A percentile compares a stretch with the other conserved stretches of the same genome.
Evolutionary conservation across 2,113 vertebrate genomes (phyloP).

Genomic region (Phyllostomus discolor): DNA sequence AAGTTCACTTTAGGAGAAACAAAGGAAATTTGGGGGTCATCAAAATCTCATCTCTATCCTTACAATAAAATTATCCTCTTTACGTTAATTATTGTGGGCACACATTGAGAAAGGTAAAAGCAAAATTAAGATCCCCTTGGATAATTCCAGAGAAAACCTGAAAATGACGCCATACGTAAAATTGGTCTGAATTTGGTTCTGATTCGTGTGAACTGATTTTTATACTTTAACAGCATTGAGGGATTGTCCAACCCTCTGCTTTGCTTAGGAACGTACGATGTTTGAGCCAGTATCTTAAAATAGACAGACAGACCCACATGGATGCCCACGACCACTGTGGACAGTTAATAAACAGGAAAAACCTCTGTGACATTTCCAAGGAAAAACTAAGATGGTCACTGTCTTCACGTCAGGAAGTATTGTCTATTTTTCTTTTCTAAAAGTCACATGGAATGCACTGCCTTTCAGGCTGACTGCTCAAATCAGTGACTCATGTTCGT

Average conservation of each 20-base stretch:
- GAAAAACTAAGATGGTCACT: not conserved
- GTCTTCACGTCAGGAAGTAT: not conserved
- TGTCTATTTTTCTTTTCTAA: slow-evolving; percentile 13
- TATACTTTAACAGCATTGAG: not conserved
- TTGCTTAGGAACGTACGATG: not conserved
- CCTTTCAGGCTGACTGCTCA: not conserved
- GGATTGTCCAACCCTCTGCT: not conserved
- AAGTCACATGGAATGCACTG: not conserved
- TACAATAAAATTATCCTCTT: not conserved
- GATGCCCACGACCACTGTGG: not conserved
- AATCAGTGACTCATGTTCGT: not conserved
- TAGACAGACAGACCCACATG: not conserved
- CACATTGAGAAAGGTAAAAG: not conserved
- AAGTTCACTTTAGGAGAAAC: not conserved
- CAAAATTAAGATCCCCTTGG: not conserved
- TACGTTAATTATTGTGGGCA: not conserved
- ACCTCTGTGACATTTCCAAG: not conserved
- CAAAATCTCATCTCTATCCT: not conserved
- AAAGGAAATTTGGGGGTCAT: not conserved
- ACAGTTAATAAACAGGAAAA: not conserved
- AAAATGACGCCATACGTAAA: not conserved
- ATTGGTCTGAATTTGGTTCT: not conserved
- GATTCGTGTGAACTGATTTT: not conserved
- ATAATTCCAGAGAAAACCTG: slow-evolving; percentile 11
- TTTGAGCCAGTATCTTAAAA: not conserved